Base-by-base conservation (phyloP, 2,888 invertebrate species). In the Apamea sordens region DNA sequence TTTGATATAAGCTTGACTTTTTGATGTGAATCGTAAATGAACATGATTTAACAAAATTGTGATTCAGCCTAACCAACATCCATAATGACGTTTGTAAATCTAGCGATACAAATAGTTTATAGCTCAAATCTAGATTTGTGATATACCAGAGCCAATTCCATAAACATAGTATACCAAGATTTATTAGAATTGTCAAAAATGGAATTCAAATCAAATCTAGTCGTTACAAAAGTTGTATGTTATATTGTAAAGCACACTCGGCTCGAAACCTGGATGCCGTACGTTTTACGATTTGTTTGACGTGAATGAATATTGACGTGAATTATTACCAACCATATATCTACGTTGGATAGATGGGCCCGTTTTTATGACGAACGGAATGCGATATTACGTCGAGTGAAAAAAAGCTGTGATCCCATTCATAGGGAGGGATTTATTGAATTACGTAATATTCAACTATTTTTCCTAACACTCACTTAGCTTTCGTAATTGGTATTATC, bases 271-370 rank as follows among this genome's bases (percentile, higher is more conserved):
- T 87, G 79, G 77, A 81, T 82, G 75, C 76, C 69, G 76, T 89
- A 92, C 92, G 91, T 93, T 94, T 94, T 92, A 94, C 94, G 94
- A 94, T 95, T 94, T 93, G 93, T 94, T 93, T 93, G 94, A 94
- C 93, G 91, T 90, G 92, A 91, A 94, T 94, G 93, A 93, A 94
- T 94, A 93, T 92, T 90, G 93, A 92, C 93, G 90, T 94, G 93
- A 95, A 92, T 93, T 94, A 95, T 94, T 92, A 90, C 91, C 87
- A 69, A 77, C 90, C 93, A 92, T 94, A 93, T 92, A 91, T 94
- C 90, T 82, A 84, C 89, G 92, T 89, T 90, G 85, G 84, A 91
- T 91, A 89, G 91, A 93, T 92, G 91, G 92, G 90, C 89, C 86
- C 90, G 90, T 93, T 94, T 94, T 94, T 94, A 94, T 94, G 94